Conservation (phyloP, 2,888 invertebrate species). For the Chymomyza procnemis region DNA sequence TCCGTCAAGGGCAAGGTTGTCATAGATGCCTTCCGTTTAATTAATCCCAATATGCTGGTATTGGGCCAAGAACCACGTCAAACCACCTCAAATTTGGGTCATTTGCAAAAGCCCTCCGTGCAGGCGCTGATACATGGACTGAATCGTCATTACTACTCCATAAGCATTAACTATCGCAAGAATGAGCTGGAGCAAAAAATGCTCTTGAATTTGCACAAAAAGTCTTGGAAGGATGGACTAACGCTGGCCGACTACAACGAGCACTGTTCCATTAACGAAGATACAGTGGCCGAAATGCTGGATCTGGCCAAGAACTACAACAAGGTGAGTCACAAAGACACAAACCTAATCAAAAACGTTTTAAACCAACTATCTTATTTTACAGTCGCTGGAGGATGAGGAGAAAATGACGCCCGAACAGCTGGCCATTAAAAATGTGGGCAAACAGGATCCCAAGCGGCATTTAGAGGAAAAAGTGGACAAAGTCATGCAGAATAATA, state of each 20-base stretch:
- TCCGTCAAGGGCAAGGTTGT: slow-evolving; percentile 99
- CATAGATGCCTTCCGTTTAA: slow-evolving; percentile 99
- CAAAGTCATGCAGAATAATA: slow-evolving; percentile 96
- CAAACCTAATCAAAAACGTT: too few relatives aligned
- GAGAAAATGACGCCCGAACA: slow-evolving; percentile 99
- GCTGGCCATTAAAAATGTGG: slow-evolving; percentile 99
- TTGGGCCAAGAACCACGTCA: slow-evolving; percentile 98
- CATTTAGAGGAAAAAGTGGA: slow-evolving; percentile 99
- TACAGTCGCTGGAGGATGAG: slow-evolving; percentile 94
- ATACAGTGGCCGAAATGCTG: slow-evolving; percentile 96
- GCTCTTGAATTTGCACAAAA: slow-evolving; percentile 98
- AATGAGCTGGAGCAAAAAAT: slow-evolving; percentile 99
- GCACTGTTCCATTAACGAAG: slow-evolving; percentile 95
- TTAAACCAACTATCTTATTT: too few relatives aligned
- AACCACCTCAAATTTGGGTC: slow-evolving; percentile 98
- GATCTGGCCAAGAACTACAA: slow-evolving; percentile 98
- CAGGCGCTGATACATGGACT: slow-evolving; percentile 99
- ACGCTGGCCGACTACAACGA: slow-evolving; percentile 94
- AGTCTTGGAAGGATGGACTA: slow-evolving; percentile 98
- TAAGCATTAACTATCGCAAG: slow-evolving; percentile 99
- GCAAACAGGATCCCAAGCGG: slow-evolving; percentile 98
- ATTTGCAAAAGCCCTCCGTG: slow-evolving; percentile 98
- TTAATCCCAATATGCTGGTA: slow-evolving; percentile 99
- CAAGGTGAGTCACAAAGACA: slow-evolving; percentile 80
- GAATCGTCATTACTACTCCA: slow-evolving; percentile 99